Percentiles rank a stretch among this genome's conserved stretches.
phyloP scores from a whole-genome alignment of 2,888 invertebrate species.

The Sarcophaga caerulescens region DNA sequence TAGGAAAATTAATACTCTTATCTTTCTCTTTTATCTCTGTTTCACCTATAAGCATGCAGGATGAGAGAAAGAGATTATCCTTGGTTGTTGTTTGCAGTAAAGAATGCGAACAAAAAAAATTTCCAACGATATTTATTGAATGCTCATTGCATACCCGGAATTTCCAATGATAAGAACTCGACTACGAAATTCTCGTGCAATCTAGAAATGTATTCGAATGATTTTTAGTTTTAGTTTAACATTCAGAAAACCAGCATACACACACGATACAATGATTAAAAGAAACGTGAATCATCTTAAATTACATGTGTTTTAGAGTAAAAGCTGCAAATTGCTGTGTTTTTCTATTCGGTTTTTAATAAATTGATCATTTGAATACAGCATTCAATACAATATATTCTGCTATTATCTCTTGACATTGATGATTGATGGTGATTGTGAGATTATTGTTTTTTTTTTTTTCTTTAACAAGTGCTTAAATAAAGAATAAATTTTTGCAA shows the following conservation, averaged over 20 bases:
- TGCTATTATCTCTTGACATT: slow-evolving; percentile 74
- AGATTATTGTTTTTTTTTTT: neutral
- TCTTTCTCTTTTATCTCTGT: neutral
- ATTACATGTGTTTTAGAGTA: neutral
- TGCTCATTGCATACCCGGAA: neutral
- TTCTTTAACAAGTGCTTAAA: neutral
- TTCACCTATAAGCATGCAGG: neutral
- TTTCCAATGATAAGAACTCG: slow-evolving; percentile 25
- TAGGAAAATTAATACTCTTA: too few species aligned
- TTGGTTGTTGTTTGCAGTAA: neutral
- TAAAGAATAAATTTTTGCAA: neutral
- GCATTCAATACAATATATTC: slow-evolving; percentile 32
- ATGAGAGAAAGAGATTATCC: neutral
- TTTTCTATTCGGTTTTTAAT: neutral
- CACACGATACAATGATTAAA: neutral
- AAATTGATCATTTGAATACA: neutral
- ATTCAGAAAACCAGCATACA: slow-evolving; percentile 16
- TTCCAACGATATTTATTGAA: neutral
- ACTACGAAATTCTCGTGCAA: slow-evolving; percentile 9
- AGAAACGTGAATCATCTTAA: neutral
- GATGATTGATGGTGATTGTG: slow-evolving; percentile 70
- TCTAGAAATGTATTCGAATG: neutral
- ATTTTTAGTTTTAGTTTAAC: slow-evolving; percentile 25
- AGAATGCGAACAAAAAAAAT: neutral
- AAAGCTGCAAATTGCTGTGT: slow-evolving; percentile 1